These are phyloP conservation scores for Pteronura brasiliensis DNA, from an alignment of 2,113 vertebrate genomes.

Conservation along the genomic window DNA sequence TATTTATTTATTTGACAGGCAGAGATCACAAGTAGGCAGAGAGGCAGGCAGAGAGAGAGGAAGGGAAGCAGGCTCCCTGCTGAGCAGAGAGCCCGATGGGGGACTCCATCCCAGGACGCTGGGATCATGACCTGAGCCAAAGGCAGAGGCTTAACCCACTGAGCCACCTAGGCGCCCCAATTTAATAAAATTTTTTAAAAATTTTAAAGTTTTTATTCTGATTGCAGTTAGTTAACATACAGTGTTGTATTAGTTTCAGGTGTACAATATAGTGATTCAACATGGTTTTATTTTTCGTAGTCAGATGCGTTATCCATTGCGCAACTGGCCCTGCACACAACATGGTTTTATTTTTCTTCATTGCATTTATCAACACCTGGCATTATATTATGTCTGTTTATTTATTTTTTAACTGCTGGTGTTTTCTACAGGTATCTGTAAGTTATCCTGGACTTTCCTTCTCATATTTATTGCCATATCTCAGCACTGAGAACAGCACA, in stretches of 20 bases:
- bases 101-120: too few relatives aligned
- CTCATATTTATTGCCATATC: not conserved
- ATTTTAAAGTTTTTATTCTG: not conserved
- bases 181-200: not conserved
- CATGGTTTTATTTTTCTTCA: not conserved
- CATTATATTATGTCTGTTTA: not conserved
- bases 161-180: too few relatives aligned
- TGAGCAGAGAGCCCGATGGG: too few relatives aligned
- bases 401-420: not conserved
- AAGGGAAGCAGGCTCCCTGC: too few relatives aligned
- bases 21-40: too few relatives aligned
- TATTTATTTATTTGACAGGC: too few relatives aligned
- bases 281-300: not conserved
- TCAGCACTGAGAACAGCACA: not conserved
- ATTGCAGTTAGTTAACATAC: not conserved
- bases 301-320: too few relatives aligned
- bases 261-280: not conserved
- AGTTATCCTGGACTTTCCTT: not conserved
- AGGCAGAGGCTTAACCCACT: too few relatives aligned
- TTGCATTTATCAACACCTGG: not conserved
- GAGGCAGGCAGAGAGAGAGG: too few relatives aligned
- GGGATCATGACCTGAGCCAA: too few relatives aligned
- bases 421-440: not conserved
- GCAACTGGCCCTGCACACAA: not conserved
- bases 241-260: not conserved